phyloP scores from a whole-genome alignment of 2,797 vertebrate genomes.

The Falco columbarius region DNA sequence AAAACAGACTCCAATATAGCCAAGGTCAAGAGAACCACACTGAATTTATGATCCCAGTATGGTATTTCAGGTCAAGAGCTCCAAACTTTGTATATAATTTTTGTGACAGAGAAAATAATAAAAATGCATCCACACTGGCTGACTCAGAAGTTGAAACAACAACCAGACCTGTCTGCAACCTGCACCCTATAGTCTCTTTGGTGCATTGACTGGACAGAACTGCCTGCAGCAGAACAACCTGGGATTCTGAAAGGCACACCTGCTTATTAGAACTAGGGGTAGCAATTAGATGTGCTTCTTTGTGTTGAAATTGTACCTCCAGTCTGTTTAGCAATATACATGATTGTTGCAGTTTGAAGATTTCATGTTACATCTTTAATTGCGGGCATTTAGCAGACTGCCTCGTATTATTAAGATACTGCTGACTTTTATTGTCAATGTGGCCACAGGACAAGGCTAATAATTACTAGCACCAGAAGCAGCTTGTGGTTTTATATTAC shows the following conservation, averaged over 20 bases:
- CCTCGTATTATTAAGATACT: conserved; percentile 73
- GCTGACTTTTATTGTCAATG: conserved; percentile 77
- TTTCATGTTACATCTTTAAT: conserved; percentile 72
- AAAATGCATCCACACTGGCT: background rate
- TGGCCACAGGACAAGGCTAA: conserved; percentile 81
- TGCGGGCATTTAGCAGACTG: conserved; percentile 69
- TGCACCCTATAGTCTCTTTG: background rate
- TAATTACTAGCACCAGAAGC: conserved; percentile 81
- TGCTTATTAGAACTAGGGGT: background rate
- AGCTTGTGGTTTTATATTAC: conserved; percentile 87
- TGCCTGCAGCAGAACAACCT: background rate
- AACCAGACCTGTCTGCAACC: background rate
- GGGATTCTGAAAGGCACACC: background rate
- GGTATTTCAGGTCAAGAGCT: background rate
- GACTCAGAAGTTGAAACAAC: background rate
- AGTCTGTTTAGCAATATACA: background rate
- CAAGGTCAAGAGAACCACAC: background rate
- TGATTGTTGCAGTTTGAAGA: conserved; percentile 30
- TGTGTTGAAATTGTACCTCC: background rate
- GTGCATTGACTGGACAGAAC: background rate
- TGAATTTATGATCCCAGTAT: background rate
- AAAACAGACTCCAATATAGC: background rate
- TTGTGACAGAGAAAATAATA: background rate
- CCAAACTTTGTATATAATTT: background rate
- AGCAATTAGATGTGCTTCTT: background rate